Evolutionary conservation across 2,888 invertebrate genomes (phyloP), one percentile per base, ranked within the genome.

Genomic region (Mimumesa dahlbomi): DNA sequence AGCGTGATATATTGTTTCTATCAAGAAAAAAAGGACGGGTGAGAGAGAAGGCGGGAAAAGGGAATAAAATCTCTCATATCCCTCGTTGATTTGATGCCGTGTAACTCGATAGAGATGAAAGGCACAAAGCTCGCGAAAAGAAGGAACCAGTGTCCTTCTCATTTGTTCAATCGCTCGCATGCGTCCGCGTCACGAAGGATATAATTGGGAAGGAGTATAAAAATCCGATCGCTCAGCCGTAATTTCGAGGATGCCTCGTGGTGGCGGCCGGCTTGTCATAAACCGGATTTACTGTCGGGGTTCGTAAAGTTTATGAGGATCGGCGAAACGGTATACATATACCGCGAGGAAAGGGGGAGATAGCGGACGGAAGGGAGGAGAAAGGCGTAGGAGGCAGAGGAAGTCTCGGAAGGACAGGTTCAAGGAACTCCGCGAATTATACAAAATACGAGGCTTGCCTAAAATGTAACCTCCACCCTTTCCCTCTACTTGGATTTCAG

Each of bases 221-320:
- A 83, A 81, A 81, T 82, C 73, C 79, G 75, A 83, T 83, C 79
- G 81, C 62, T 73, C 75, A 77, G 75, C 73, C 80, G 79, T 83
- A 83, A 83, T 83, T 84, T 84, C 73, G 82, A 69, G 73, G 77
- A 79, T 82, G 77, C 76, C 77, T 69, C 77, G 75, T 79, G 81
- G 82, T 82, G 82, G 82, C 74, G 78, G 81, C 71, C 78, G 73
- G 76, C 80, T 82, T 85, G 83, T 86, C 86, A 83, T 82, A 82
- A 83, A 83, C 76, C 81, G 82, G 80, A 85, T 86, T 84, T 85
- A 86, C 83, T 78, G 81, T 79, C 82, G 74, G 77, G 75, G 80
- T 83, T 81, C 73, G 77, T 84, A 74, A 83, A 82, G 79, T 86
- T 86, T 86, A 86, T 79, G 86, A 82, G 86, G 84, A 86, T 84